Base-by-base conservation (phyloP, 2,888 invertebrate species). In the Fissipunctia ypsillon region DNA sequence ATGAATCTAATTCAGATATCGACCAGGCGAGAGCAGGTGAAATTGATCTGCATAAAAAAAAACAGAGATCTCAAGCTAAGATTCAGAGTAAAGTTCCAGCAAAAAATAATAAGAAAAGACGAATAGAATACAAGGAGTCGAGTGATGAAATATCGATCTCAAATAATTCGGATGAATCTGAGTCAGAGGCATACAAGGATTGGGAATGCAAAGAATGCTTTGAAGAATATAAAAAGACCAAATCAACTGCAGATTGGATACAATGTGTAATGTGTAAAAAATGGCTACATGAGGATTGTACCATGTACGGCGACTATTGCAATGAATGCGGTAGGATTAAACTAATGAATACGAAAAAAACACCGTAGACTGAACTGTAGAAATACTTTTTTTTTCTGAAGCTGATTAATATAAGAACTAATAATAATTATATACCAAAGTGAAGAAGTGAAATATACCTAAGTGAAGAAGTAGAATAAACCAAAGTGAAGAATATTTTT, bases 21-120 rank as follows among this genome's bases (percentile, higher is more conserved):
- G 57, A 35, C 35, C 35, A 57, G 57, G 35, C 22, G 22, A 35
- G 57, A 35, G 5, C 57, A 57, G 35, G 35, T 22, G 57, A 35
- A 57, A 35, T 12, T 22, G 57, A 12, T 57, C 57, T 35, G 63
- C 73, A 80, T 77, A 38, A 60, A 59, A n/a, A 52, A 25, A 50
- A 50, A 10, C n/a, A 22, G 22, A 50, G 50, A 50, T 50, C 50
- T 50, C 50, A 50, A 50, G n/a, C 12, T 50, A 50, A 50, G 50
- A n/a, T n/a, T 50, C 50, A 50, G n/a, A 50, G 12, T n/a, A 50
- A 50, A 50, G 50, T n/a, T 50, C n/a, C 50, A 10, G 50, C 50
- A 50, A 50, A 50, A 50, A 50, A 3, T 50, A 50, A 10, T 50
- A 50, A 50, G 50, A 50, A 50, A 50, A 50, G 50, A 50, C n/a